Conservation (phyloP, 1,140 invertebrate species). For the Panagrolaimus sp. region DNA sequence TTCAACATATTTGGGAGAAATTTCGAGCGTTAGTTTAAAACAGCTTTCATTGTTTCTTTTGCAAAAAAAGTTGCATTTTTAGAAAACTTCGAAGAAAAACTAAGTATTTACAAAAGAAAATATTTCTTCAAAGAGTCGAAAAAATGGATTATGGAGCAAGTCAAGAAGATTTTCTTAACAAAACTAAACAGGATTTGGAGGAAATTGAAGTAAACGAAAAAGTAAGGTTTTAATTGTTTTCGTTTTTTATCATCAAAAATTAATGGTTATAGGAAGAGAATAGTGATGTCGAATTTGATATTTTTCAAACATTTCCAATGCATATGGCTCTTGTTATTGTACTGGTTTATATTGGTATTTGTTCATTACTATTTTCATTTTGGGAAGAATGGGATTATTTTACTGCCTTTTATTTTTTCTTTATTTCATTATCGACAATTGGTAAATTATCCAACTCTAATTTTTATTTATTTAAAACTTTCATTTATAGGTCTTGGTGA, state of each 20-base stretch:
- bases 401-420: slow-evolving; percentile 25
- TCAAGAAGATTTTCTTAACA: neutral
- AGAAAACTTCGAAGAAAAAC: neutral
- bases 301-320: slow-evolving; percentile 28
- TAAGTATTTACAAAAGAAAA: neutral
- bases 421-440: slow-evolving; percentile 25
- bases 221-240: neutral
- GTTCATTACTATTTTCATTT: slow-evolving; percentile 20
- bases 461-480: too few relatives aligned
- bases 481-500: slow-evolving; percentile 18
- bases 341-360: slow-evolving; percentile 22
- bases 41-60: neutral
- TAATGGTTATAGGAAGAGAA: neutral
- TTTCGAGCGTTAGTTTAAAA: slow-evolving; percentile 8
- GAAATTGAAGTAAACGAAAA: neutral
- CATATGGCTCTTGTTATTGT: slow-evolving; percentile 22
- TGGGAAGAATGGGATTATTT: slow-evolving; percentile 34
- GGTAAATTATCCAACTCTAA: neutral
- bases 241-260: neutral
- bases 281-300: slow-evolving; percentile 19
- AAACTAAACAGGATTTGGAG: neutral
- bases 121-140: neutral
- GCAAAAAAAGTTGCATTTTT: neutral
- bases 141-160: neutral
- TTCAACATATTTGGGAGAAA: slow-evolving; percentile 19